Base-by-base conservation (phyloP, 1,140 invertebrate genomes). In the Drosophila quadrilineata region DNA sequence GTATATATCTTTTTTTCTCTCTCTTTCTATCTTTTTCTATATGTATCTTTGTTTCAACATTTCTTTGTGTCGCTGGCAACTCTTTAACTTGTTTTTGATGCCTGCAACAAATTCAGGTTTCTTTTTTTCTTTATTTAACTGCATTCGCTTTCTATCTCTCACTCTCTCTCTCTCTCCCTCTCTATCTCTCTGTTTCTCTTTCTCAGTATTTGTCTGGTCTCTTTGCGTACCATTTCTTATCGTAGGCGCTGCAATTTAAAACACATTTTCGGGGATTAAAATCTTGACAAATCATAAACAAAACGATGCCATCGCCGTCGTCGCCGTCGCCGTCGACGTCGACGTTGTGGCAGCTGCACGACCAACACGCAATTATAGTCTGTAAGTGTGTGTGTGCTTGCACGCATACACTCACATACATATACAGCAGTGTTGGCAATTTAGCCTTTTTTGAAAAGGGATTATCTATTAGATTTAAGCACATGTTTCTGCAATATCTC, bases 251-350 rank as follows among this genome's bases (percentile, higher is more conserved):
- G 59, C 71, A 64, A 75, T 80, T 80, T 58, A 68, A 76, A 73
- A 74, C 69, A 76, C 69, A 84, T 84, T 77, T 77, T 74, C 35
- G 40, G 24, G 45, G 35, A 54, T 57, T 38, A 64, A 71, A 38
- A 71, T 84, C 73, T 74, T 74, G 75, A 84, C 74, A 85, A 84
- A 77, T 84, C 77, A 77, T 77, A 84, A 84, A 77, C 77, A 84
- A 77, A 84, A 77, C 43, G 63, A 16, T 29, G 33, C 16, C 17
- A 14, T 12, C 10, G 45, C 43, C 31, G 3, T 33, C 0, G 31
- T n/a, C n/a, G n/a, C 31, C 10, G n/a, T 33, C 3, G 31, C 31
- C 28, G 28, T 29, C 16, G 35, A 38, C 22, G 38, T 21, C 40
- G 48, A 29, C 28, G 29, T 5, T 8, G 31, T 9, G 56, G 49